Base-by-base conservation (phyloP, 2,113 vertebrate species). In the Capreolus pygargus region DNA sequence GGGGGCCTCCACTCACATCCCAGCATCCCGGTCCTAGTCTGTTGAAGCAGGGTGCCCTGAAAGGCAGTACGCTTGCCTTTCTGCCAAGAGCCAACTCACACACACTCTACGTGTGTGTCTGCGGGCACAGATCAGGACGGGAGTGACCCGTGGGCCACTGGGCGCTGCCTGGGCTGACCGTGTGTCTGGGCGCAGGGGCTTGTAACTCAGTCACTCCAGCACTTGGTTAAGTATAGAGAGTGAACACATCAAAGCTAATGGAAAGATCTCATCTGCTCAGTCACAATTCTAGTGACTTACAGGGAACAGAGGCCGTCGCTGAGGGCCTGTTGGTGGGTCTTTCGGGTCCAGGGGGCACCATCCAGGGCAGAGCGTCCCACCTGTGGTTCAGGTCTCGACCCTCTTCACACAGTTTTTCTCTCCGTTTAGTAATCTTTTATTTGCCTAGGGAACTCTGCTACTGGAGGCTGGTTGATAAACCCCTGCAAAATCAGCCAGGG, bases 11-110 rank as follows among this genome's bases (percentile, higher is more conserved):
- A 2, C 36, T 1, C 11, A 1, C 12, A n/a, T 15, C 60, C 36
- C 2, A 16, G n/a, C 61, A 28, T 21, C 52, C 45, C 52, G 50
- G 50, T 52, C 67, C 13, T 45, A 7, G 5, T 3, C 36, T n/a
- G 6, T 58, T 9, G 45, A 43, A 15, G 36, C 67, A 45, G 9
- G 36, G n/a, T 70, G 7, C 19, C 43, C n/a, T 27, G 39, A 2
- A 1, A 2, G 17, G 27, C n/a, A 27, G 2, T 19, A 4, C 17
- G 5, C 21, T 5, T 23, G n/a, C 47, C 7, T n/a, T 2, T 27
- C 43, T 85, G 1, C 27, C 3, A 0, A 43, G 54, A 21, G 58
- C 27, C 27, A 23, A 16, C 43, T 36, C 1, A 0, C 4, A 6
- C 5, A 5, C n/a, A 8, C 39, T 43, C 30, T 39, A 33, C 1